Conservation (phyloP, 2,888 invertebrate species). For the Harpalus rubripes region DNA sequence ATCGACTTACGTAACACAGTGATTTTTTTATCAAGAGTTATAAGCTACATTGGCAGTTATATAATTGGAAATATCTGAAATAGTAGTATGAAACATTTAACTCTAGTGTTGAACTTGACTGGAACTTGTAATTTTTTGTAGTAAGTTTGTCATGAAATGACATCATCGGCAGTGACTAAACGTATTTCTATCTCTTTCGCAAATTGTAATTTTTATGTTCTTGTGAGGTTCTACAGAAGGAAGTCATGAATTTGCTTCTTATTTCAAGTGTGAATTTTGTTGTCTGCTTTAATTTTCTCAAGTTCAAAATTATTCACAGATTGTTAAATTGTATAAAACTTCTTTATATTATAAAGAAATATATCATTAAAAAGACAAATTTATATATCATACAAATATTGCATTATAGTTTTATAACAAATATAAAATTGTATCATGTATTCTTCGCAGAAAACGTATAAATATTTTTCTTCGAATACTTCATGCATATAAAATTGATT, state of each 20-base stretch:
- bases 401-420: too few relatives aligned
- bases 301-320: not conserved
- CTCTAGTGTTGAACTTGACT: slow-evolving; percentile 37
- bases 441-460: too few relatives aligned
- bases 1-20: not conserved
- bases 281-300: not conserved
- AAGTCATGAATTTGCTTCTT: not conserved
- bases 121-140: slow-evolving; percentile 4
- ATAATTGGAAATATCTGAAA: slow-evolving; percentile 32
- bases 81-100: not conserved
- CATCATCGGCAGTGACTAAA: slow-evolving; percentile 48
- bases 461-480: too few relatives aligned
- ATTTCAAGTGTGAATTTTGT: not conserved
- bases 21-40: not conserved
- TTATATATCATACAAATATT: too few relatives aligned
- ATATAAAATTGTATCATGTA: too few relatives aligned
- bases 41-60: not conserved
- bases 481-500: too few relatives aligned
- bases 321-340: not conserved
- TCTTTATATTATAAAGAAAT: too few relatives aligned
- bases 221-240: not conserved
- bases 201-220: slow-evolving; percentile 33
- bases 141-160: slow-evolving; percentile 42
- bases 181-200: slow-evolving; percentile 39
- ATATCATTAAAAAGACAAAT: too few relatives aligned